Base-by-base conservation (phyloP, 2,113 vertebrate species). In the Corvus hawaiiensis region DNA sequence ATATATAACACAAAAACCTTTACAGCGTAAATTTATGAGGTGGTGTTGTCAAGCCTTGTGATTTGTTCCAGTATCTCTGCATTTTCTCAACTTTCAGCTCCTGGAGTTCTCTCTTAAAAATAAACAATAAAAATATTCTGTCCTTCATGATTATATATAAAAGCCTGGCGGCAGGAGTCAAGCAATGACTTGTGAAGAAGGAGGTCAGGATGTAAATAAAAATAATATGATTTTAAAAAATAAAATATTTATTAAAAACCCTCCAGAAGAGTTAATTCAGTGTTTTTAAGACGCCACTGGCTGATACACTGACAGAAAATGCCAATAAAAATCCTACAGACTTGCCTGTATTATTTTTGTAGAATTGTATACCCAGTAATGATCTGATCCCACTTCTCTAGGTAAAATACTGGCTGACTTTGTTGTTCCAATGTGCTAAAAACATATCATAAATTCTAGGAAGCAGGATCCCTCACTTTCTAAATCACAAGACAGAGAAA, bases 1-100 rank as follows among this genome's bases (percentile, higher is more conserved):
- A 91, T 74, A 82, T n/a, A 24, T n/a, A 87, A 74, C 85, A 92
- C 39, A 44, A 79, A 91, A 93, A 92, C 20, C 52, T 92, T 78
- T 91, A 68, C 28, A 63, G 18, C 0, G 0, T 55, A 80, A 81
- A 89, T 92, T 94, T 92, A 93, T 74, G 80, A 87, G 56, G 55
- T 39, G 30, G 35, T 56, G 19, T 13, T 78, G 72, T 79, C 84
- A 94, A 71, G 41, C 48, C 35, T 52, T 49, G 32, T 64, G 86
- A 94, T 93, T 93, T 93, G 68, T 93, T 90, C 39, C 39, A 75
- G 35, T 52, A 73, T 66, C 49, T 88, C 78, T 73, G 4, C 75
- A 68, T 89, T 92, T 93, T 78, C 37, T 90, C 61, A 93, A 63
- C 56, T 56, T 84, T 51, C 69, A 87, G 56, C 20, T 90, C 48